These are phyloP conservation scores for Drosophila trapezifrons DNA, from an alignment of 1,140 invertebrate genomes.

Conservation along the genomic window DNA sequence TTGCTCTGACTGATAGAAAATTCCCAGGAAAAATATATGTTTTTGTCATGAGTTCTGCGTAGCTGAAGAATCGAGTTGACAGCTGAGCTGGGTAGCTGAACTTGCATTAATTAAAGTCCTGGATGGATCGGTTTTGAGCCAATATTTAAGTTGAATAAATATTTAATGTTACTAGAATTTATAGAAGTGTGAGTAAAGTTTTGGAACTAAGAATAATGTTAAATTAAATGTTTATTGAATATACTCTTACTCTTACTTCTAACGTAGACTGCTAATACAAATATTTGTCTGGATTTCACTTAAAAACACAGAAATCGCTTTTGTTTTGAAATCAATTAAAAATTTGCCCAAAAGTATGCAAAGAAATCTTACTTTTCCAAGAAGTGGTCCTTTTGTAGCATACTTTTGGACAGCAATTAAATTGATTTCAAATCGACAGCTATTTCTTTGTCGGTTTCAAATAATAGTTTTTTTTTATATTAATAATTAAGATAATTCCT, in stretches of 20 bases:
- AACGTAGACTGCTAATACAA: no score
- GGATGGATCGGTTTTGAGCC: neutral
- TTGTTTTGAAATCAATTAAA: neutral
- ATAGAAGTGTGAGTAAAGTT: no score
- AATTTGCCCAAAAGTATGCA: neutral
- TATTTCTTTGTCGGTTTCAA: no score
- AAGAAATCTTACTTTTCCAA: no score
- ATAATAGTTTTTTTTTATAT: no score
- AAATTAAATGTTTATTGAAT: no score
- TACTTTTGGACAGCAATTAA: no score
- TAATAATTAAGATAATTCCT: neutral
- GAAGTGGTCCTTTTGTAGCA: no score
- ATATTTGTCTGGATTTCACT: no score
- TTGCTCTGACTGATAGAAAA: slow-evolving; percentile 43
- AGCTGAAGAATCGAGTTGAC: slow-evolving; percentile 23
- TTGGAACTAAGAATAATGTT: neutral
- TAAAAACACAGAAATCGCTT: no score
- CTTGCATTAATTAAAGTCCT: slow-evolving; percentile 8
- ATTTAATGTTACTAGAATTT: neutral
- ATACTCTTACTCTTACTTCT: no score
- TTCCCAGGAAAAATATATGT: slow-evolving; percentile 33
- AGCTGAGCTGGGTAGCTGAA: slow-evolving; percentile 17
- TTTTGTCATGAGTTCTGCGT: slow-evolving; percentile 30
- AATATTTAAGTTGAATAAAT: neutral
- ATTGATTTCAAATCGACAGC: no score